A percentile compares a stretch with the other conserved stretches of the same genome.
These are phyloP conservation scores for Portunus trituberculatus DNA, from an alignment of 1,140 invertebrate species.

Conservation along the genomic window DNA sequence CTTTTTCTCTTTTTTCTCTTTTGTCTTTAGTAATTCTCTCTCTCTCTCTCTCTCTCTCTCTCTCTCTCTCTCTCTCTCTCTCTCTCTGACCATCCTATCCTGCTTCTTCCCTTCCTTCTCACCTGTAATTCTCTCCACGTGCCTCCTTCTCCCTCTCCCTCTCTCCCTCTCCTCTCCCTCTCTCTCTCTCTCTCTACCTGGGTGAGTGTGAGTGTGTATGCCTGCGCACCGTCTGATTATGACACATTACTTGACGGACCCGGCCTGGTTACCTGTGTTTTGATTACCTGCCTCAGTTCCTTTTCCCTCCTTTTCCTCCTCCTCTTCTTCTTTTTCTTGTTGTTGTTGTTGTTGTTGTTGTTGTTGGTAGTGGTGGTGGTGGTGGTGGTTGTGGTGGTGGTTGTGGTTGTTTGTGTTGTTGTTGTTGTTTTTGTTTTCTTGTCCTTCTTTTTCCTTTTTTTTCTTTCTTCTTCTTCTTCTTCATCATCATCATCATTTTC, in stretches of 20 bases:
- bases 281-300: neutral
- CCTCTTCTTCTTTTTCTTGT: neutral
- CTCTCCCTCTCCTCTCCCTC: neutral
- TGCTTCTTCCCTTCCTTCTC: neutral
- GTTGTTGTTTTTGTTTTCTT: neutral
- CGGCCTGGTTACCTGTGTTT: neutral
- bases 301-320: neutral
- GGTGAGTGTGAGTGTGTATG: neutral
- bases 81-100: neutral
- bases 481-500: neutral
- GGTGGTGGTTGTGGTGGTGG: no score
- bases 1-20: neutral
- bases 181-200: neutral
- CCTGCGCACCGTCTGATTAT: neutral
- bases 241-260: neutral
- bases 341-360: no score
- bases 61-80: neutral
- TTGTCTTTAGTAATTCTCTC: neutral
- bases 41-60: neutral
- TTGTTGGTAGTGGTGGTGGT: no score
- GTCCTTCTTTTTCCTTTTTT: neutral
- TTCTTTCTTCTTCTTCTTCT: neutral
- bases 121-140: no score
- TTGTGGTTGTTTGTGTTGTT: no score
- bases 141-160: neutral